Conservation (phyloP, 2,888 invertebrate species). For the Heteropelma amictum region DNA sequence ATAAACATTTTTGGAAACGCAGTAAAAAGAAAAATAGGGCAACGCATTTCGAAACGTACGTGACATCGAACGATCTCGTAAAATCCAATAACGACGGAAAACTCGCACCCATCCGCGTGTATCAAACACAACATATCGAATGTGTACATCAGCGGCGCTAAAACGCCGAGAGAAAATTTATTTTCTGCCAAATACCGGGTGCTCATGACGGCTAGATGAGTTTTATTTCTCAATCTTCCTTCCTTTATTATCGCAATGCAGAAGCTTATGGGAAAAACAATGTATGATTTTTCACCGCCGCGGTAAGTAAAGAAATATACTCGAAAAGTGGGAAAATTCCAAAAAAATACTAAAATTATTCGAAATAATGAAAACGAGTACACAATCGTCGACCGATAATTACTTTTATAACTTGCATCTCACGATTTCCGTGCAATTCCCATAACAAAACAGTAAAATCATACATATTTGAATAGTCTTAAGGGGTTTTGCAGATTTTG, state of each 20-base stretch:
- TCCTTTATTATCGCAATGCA: not conserved
- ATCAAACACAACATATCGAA: constrained; percentile 6
- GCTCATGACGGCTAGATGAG: not conserved
- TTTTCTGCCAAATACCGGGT: constrained; percentile 9
- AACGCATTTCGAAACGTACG: not conserved
- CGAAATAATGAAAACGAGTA: too few species aligned
- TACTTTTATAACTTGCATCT: too few species aligned
- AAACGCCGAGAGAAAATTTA: constrained; percentile 22
- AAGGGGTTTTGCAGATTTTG: too few species aligned
- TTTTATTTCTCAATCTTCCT: not conserved
- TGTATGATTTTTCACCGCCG: not conserved
- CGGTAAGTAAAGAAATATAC: too few species aligned
- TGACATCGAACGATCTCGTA: constrained; percentile 38
- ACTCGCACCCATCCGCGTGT: constrained; percentile 23
- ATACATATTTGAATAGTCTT: too few species aligned
- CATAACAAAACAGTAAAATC: too few species aligned
- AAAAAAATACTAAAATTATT: too few species aligned
- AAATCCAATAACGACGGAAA: constrained; percentile 54
- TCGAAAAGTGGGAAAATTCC: too few species aligned
- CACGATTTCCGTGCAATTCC: too few species aligned
- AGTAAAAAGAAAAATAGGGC: too few species aligned
- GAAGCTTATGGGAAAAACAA: not conserved
- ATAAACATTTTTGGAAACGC: too few species aligned
- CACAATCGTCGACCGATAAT: too few species aligned
- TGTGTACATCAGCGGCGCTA: not conserved